Evolutionary conservation across 2,797 vertebrate genomes (phyloP), one percentile per base, ranked within the genome.

Genomic region (Chelidonichthys spinosus): DNA sequence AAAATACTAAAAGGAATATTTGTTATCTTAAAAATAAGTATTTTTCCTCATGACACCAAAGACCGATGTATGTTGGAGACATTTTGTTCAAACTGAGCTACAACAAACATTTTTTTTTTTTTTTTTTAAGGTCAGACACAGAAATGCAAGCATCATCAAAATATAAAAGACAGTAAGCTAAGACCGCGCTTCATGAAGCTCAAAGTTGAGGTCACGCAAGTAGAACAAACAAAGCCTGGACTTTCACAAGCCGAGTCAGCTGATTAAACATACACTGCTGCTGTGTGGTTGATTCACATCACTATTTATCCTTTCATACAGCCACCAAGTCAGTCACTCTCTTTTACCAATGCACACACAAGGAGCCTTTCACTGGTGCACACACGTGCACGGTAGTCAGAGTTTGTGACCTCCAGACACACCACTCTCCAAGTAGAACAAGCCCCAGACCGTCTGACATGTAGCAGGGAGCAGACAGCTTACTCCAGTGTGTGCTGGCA

Each of bases 261-360:
- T 82, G 82, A 85, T 82, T 80, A 66, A 81, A 88, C 62, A 77
- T 0, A 63, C 74, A 62, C 75, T 69, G 74, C 79, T 62, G 64
- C 69, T 87, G 82, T 76, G 69, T 80, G 60, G 9, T 78, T 87
- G 61, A 86, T 76, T 72, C 82, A 75, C 71, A 76, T 82, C 25
- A 69, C 59, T 69, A 43, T 59, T 43, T 64, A 35, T 33, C 42
- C 78, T 73, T 64, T 82, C 70, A 49, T 53, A 62, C 56, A 46
- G 39, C 11, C 64, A 15, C 64, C 32, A 67, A 55, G 78, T 64
- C 71, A 14, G 44, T 78, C 69, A 53, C 60, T 56, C 37, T 44
- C 50, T 49, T 59, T 43, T 11, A 50, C 60, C 61, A 4, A 46
- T 69, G 32, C 53, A 65, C 60, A n/a, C 78, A 90, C 84, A 87